A percentile compares a stretch with the other conserved stretches of the same genome.
These are phyloP conservation scores for Nycticorax nycticorax DNA, from an alignment of 2,113 vertebrate species.

Conservation along the genomic window DNA sequence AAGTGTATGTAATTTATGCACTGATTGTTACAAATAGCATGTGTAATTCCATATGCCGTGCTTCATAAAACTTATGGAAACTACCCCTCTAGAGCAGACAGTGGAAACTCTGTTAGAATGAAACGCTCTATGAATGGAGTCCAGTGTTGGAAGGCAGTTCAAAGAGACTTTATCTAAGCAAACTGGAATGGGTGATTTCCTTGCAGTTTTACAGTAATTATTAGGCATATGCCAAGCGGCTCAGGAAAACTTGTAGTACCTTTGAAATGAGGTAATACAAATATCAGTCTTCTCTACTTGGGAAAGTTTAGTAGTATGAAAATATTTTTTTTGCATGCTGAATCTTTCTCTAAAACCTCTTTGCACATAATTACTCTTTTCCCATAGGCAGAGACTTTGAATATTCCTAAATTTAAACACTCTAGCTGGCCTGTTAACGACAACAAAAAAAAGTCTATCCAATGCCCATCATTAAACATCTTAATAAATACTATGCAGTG, in stretches of 20 bases:
- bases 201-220: slow-evolving; percentile 42
- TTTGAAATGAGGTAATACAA: slow-evolving; percentile 46
- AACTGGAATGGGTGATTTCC: slow-evolving; percentile 45
- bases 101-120: slow-evolving; percentile 8
- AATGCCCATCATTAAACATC: neutral
- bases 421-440: neutral
- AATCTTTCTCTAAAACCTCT: slow-evolving; percentile 13
- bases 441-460: neutral
- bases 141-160: slow-evolving; percentile 40
- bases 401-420: neutral
- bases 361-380: slow-evolving; percentile 37
- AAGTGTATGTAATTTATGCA: slow-evolving; percentile 12
- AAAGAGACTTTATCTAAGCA: slow-evolving; percentile 57
- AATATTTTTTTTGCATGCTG: slow-evolving; percentile 5
- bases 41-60: slow-evolving; percentile 9
- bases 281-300: neutral
- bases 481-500: neutral
- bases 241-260: neutral
- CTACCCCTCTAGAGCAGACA: neutral
- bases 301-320: neutral
- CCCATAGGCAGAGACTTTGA: neutral
- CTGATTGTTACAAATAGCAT: slow-evolving; percentile 15
- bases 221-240: neutral
- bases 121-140: neutral
- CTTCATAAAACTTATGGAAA: neutral